Base-by-base conservation (phyloP, 2,113 vertebrate genomes). In the Indicator indicator region DNA sequence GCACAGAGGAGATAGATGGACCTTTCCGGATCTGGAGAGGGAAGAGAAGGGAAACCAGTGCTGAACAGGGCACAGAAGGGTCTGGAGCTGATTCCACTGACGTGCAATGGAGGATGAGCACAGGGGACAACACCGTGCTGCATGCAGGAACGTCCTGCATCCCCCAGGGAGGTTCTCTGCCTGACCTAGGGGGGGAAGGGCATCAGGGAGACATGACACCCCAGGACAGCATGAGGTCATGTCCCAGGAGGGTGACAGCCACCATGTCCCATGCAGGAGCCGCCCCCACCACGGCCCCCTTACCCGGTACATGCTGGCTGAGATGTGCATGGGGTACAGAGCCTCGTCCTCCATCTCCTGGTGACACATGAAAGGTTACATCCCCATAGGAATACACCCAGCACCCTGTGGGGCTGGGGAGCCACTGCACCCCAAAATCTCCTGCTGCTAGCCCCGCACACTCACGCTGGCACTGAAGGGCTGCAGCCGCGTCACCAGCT, bases 401-500 rank as follows among this genome's bases (percentile, higher is more conserved):
- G 76, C 32, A 4, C 79, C 44, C 55, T 13, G 23, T 1, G 28
- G 67, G 18, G 9, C 74, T 16, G 65, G 18, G 63, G 36, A 14
- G 11, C 8, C 4, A 1, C 27, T 13, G 36, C 68, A 42, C 42
- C 79, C 73, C 79, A 59, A 59, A 81, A 44, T 21, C 74, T 16
- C 6, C 42, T 20, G 32, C 2, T 52, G 44, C 58, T 14, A 1
- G 44, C 44, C 46, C 54, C 42, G 67, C 36, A n/a, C 84, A 98
- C 99, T 99, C 98, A 99, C 99, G 40, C 98, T 96, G 38, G 98
- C 95, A 76, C 98, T 97, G 92, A 99, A 99, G 95, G 99, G 98
- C 97, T 99, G 99, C 90, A 99, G 98, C 94, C 99, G 98, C 2
- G 98, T 97, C 94, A 97, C 96, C 82, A 99, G 98, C 89, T 99